phyloP scores from a whole-genome alignment of 2,888 invertebrate genomes.

The Drosophila aldrichi region DNA sequence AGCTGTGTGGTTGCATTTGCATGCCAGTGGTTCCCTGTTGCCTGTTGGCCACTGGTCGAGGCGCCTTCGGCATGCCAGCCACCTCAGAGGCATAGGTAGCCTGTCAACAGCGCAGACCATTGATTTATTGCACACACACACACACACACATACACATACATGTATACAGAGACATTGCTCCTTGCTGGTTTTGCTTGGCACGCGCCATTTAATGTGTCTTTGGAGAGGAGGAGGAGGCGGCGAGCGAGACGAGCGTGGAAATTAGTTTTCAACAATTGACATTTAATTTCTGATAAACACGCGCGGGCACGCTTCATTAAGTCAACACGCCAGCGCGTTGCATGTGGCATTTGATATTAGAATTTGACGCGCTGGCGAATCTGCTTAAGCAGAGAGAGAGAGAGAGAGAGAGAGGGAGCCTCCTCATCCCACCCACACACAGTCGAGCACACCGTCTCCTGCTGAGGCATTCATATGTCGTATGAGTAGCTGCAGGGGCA shows the following conservation, averaged over 20 bases:
- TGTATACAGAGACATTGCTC: neutral
- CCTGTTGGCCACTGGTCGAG: slow-evolving; percentile 10
- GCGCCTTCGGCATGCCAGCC: slow-evolving; percentile 34
- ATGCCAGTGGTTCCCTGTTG: slow-evolving; percentile 10
- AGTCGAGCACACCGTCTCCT: neutral
- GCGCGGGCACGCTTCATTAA: slow-evolving; percentile 80
- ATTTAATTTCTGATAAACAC: slow-evolving; percentile 83
- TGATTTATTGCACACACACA: slow-evolving; percentile 60
- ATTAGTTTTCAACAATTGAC: slow-evolving; percentile 81
- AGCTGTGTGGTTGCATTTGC: slow-evolving; percentile 46
- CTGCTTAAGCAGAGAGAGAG: slow-evolving; percentile 44
- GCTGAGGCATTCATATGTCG: slow-evolving; percentile 16
- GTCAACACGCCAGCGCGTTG: slow-evolving; percentile 77
- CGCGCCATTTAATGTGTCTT: slow-evolving; percentile 67
- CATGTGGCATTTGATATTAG: slow-evolving; percentile 76
- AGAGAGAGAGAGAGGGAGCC: too few relatives aligned
- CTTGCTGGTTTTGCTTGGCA: slow-evolving; percentile 50
- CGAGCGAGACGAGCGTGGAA: slow-evolving; percentile 40
- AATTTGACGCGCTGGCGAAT: slow-evolving; percentile 52
- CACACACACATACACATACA: neutral
- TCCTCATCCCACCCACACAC: neutral
- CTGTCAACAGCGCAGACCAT: slow-evolving; percentile 68
- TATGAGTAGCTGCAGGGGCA: slow-evolving; percentile 1
- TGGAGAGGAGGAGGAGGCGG: neutral
- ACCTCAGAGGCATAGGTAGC: slow-evolving; percentile 49